Evolutionary conservation across 2,888 invertebrate genomes (phyloP).

Genomic region (Glyphotaelius pellucidus): DNA sequence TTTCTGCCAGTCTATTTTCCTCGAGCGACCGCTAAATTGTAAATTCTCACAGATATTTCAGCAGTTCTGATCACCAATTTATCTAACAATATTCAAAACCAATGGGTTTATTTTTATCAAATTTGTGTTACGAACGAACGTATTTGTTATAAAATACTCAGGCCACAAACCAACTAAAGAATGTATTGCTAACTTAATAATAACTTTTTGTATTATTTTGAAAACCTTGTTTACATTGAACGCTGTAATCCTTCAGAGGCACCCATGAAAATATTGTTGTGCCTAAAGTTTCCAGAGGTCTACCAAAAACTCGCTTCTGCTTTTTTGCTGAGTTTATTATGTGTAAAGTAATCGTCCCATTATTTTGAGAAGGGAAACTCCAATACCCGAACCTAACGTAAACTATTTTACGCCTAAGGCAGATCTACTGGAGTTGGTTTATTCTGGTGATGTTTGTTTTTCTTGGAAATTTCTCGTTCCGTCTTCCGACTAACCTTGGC

Average conservation of each 20-base stretch:
- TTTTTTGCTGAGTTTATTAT: background rate
- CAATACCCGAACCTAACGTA: slow-evolving; percentile 15
- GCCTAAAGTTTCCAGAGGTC: background rate
- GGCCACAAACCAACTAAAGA: background rate
- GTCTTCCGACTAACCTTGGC: slow-evolving; percentile 51
- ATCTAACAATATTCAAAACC: background rate
- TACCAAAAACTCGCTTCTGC: background rate
- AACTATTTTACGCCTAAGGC: slow-evolving; percentile 23
- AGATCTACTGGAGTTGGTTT: slow-evolving; percentile 32
- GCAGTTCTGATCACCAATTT: background rate
- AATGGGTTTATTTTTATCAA: no score
- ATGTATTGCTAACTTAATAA: background rate
- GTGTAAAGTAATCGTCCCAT: background rate
- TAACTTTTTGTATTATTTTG: background rate
- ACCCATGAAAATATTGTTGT: background rate
- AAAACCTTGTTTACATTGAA: background rate
- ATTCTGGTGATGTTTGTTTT: slow-evolving; percentile 47
- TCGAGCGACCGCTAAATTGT: background rate
- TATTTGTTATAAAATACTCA: background rate
- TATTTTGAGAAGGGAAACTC: background rate
- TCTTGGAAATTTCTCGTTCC: slow-evolving; percentile 47
- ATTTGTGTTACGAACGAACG: no score
- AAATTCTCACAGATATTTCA: background rate
- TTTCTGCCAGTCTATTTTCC: background rate
- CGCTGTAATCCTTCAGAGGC: background rate